These are phyloP conservation scores for Acrossocheilus fasciatus DNA, from an alignment of 2,797 vertebrate genomes.

Conservation along the genomic window DNA sequence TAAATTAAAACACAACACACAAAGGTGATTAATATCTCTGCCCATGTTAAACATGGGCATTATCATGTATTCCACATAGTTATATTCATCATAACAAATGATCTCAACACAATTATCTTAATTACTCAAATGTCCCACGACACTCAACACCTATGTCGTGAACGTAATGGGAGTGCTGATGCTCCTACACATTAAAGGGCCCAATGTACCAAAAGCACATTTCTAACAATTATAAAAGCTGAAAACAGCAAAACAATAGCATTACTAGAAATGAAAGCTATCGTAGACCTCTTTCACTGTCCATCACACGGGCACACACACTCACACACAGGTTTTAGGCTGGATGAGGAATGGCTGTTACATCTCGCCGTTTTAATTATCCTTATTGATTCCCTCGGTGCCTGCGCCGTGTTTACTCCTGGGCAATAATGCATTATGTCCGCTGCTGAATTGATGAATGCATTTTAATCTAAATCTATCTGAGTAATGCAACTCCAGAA, in stretches of 20 bases:
- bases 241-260: constrained; percentile 61
- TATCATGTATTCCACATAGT: constrained; percentile 39
- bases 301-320: constrained; percentile 22
- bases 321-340: constrained; percentile 63
- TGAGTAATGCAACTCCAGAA: constrained; percentile 77
- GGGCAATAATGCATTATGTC: constrained; percentile 79
- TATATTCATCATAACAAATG: neutral
- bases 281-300: constrained; percentile 20
- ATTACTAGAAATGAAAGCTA: constrained; percentile 32
- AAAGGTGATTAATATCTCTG: constrained; percentile 46
- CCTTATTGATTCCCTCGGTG: constrained; percentile 77
- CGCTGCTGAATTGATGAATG: constrained; percentile 78
- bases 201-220: neutral
- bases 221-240: constrained; percentile 59
- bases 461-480: constrained; percentile 82
- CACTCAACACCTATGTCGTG: constrained; percentile 45
- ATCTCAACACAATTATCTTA: constrained; percentile 49
- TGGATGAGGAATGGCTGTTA: constrained; percentile 73
- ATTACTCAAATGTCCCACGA: constrained; percentile 47
- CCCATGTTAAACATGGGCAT: constrained; percentile 45
- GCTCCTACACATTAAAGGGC: constrained; percentile 34
- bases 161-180: constrained; percentile 35
- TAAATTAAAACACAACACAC: constrained; percentile 40
- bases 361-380: constrained; percentile 81
- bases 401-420: constrained; percentile 77